Conservation (phyloP, 2,113 vertebrate genomes). For the human region GRCh38 chr21:43947001-43947500, state of each 20-base stretch:
- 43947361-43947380: not conserved
- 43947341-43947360: not conserved
- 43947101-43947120: not conserved
- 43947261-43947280: fast-evolving
- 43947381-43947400: fast-evolving
- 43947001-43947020: not conserved
- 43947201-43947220: not conserved
- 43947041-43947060: not conserved
- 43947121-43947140: fast-evolving
- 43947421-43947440: not conserved
- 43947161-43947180: not conserved
- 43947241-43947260: fast-evolving
- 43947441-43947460: fast-evolving
- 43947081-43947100: not conserved
- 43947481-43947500: fast-evolving
- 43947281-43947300: fast-evolving
- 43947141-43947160: not conserved
- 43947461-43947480: fast-evolving
- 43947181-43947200: not conserved
- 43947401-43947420: not conserved
- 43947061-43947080: not conserved
- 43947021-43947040: not conserved
- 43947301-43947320: fast-evolving
- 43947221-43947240: fast-evolving
- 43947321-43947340: not conserved